Evolutionary conservation across 2,113 vertebrate species (phyloP), one percentile per base, ranked within the genome.

Genomic region (Lepus timidus): DNA sequence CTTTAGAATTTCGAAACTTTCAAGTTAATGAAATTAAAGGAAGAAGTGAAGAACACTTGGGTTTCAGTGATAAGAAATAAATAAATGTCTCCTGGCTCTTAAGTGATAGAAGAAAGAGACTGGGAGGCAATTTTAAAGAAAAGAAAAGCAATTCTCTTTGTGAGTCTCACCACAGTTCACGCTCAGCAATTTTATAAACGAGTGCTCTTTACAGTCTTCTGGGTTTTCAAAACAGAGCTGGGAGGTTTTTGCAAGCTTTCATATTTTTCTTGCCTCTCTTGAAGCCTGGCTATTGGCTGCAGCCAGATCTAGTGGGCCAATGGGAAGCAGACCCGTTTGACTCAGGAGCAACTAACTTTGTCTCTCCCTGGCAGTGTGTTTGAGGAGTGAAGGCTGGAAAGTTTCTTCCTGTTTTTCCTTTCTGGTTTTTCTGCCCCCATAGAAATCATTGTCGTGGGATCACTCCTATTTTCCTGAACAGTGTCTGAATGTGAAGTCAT

Each of bases 1-100:
- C 64, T 78, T 93, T 83, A 84, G 71, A 33, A 55, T 78, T 93
- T 78, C 85, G 64, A 33, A 52, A 64, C 88, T 89, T 58, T 95
- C 85, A 58, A 95, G 64, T 61, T 27, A 91, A 94, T 82, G 9
- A 73, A 10, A 44, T 44, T 44, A 44, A 44, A 44, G 44, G 44
- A 44, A 44, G 44, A 44, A 36, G 75, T 76, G 12, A 68, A 85
- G 14, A 61, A 93, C 23, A 29, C 4, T 49, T 88, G 51, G 31
- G 44, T 92, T 96, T 90, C 31, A 79, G 7, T 74, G 85, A 88
- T 49, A 65, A 89, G 55, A 55, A 64, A 19, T 79, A 81, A 70
- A 4, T 71, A 78, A 85, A 29, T 0, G 14, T 31, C 6, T 86
- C 25, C 19, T 73, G 61, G 12, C 36, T 91, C 61, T 52, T 55